Percentiles rank a stretch among this genome's conserved stretches.
Conservation (phyloP, 2,888 invertebrate genomes). For the Lasioglossum figueresi region DNA sequence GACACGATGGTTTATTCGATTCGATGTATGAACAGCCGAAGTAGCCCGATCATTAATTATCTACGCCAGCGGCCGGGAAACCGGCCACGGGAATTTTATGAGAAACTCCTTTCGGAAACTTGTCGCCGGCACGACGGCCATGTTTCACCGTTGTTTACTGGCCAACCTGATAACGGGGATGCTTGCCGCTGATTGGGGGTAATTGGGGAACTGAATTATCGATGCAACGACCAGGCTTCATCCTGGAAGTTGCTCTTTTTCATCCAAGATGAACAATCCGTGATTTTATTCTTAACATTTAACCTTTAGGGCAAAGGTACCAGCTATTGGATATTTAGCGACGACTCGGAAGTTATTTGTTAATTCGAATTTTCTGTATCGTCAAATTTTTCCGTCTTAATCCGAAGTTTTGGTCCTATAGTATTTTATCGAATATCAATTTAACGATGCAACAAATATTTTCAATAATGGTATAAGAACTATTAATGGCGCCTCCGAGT, state of each 20-base stretch:
- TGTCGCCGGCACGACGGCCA: slow-evolving; percentile 12
- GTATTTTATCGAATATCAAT: too few species aligned
- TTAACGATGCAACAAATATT: too few species aligned
- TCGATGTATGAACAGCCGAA: slow-evolving; percentile 16
- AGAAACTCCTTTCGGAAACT: not conserved
- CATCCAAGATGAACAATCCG: too few species aligned
- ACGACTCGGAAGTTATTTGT: too few species aligned
- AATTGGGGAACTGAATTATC: slow-evolving; percentile 4
- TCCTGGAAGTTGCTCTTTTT: not conserved
- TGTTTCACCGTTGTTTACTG: not conserved
- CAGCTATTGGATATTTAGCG: too few species aligned
- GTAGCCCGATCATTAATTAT: slow-evolving; percentile 50
- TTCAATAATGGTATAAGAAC: too few species aligned
- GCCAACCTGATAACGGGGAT: not conserved
- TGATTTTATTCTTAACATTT: too few species aligned
- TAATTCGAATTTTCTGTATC: too few species aligned
- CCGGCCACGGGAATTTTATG: not conserved
- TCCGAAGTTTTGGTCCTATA: too few species aligned
- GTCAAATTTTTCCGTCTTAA: too few species aligned
- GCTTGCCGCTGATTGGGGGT: slow-evolving; percentile 13
- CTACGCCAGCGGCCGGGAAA: not conserved
- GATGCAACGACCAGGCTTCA: not conserved
- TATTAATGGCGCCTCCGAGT: too few species aligned
- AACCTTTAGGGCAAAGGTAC: too few species aligned
- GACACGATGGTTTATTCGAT: slow-evolving; percentile 35